Conservation (phyloP, 1,140 invertebrate species). For the Drosophila pseudoobscura region DNA sequence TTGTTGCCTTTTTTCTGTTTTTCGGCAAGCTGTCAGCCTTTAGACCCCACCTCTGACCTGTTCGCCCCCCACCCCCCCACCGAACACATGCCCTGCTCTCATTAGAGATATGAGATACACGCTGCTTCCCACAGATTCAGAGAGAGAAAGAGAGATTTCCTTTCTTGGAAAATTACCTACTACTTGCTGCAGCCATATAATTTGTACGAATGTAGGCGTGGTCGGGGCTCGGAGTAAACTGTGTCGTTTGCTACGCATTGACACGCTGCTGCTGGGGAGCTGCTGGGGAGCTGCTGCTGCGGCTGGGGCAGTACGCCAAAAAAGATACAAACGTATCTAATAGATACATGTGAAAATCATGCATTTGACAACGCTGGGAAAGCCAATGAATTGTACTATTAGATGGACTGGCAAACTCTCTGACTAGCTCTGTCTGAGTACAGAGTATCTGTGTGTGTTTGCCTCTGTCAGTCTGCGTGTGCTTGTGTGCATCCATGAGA, state of each 20-base stretch:
- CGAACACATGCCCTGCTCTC: no score
- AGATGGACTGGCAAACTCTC: constrained; percentile 28
- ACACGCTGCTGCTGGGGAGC: constrained; percentile 29
- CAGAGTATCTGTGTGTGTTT: constrained; percentile 1
- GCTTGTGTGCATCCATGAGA: constrained; percentile 64
- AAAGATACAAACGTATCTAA: constrained; percentile 77
- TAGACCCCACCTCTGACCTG: constrained; percentile 3
- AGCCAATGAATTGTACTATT: constrained; percentile 79
- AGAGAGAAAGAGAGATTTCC: constrained; percentile 18
- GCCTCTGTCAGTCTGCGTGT: constrained; percentile 19
- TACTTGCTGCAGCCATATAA: constrained; percentile 23
- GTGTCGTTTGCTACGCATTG: constrained; percentile 80
- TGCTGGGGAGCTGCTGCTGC: no score
- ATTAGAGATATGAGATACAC: constrained; percentile 4
- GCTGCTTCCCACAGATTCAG: constrained; percentile 32
- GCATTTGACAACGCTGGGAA: constrained; percentile 70
- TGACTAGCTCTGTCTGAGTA: background rate
- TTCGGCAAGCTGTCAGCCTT: constrained; percentile 42
- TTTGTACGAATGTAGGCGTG: constrained; percentile 38
- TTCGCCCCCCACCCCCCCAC: no score
- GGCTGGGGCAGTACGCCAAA: no score
- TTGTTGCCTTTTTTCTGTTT: background rate
- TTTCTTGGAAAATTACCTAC: constrained; percentile 42
- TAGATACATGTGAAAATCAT: constrained; percentile 81
- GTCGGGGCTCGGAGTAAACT: constrained; percentile 53